Percentiles rank a stretch among this genome's conserved stretches.
Evolutionary conservation across 1,140 invertebrate species (phyloP).

Genomic region (Berghia stephanieae): DNA sequence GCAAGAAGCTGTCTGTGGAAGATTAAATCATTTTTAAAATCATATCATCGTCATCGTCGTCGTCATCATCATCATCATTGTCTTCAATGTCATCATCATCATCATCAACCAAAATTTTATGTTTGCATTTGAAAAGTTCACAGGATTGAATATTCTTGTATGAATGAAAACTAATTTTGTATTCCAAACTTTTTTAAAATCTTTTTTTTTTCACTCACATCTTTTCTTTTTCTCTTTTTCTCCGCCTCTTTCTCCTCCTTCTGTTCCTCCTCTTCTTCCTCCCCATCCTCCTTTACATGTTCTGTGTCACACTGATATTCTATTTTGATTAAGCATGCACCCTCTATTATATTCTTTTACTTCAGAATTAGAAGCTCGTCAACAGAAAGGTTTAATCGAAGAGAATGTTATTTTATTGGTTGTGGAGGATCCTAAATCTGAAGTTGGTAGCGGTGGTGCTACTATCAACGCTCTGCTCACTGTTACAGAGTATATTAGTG

Average conservation of each 20-base stretch:
- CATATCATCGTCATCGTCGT: no score
- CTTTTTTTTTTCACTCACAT: background rate
- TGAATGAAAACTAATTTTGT: background rate
- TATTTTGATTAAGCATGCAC: background rate
- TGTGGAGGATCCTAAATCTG: slow-evolving; percentile 66
- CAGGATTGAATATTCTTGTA: background rate
- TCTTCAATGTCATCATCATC: no score
- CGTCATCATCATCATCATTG: no score
- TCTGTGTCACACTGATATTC: background rate
- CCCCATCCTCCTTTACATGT: background rate
- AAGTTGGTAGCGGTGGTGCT: slow-evolving; percentile 70
- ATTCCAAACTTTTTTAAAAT: background rate
- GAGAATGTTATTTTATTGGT: slow-evolving; percentile 60
- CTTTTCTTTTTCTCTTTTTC: background rate
- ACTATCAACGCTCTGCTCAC: slow-evolving; percentile 70
- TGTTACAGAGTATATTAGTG: slow-evolving; percentile 68
- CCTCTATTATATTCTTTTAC: slow-evolving; percentile 7
- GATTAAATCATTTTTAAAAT: no score
- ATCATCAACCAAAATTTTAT: no score
- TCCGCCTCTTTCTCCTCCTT: background rate
- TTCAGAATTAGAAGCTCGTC: slow-evolving; percentile 62
- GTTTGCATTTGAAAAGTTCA: no score
- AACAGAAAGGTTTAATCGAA: slow-evolving; percentile 63
- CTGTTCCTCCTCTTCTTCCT: background rate
- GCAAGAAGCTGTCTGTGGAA: no score